A percentile compares a stretch with the other conserved stretches of the same genome.
Conservation (phyloP, 2,888 invertebrate genomes). For the Pollenia labialis region DNA sequence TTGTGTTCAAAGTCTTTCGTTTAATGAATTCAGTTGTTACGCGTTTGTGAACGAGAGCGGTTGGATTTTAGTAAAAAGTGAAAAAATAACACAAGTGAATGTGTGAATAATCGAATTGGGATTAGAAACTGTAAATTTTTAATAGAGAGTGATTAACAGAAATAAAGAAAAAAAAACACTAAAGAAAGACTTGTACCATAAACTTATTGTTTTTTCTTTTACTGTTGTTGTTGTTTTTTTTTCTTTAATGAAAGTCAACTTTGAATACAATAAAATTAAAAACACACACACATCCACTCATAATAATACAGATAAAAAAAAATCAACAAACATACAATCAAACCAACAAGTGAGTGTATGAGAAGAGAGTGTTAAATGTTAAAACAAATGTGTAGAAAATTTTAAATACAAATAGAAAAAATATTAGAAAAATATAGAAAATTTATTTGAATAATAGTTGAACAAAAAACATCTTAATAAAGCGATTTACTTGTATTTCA, state of each 20-base stretch:
- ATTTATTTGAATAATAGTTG: conserved; percentile 10
- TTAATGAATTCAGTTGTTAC: conserved; percentile 76
- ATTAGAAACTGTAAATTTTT: conserved; percentile 67
- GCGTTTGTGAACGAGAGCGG: conserved; percentile 76
- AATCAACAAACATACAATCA: conserved; percentile 25
- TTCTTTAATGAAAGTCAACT: conserved; percentile 55
- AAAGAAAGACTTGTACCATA: conserved; percentile 46
- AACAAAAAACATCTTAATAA: conserved; percentile 28
- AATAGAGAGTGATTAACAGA: conserved; percentile 37
- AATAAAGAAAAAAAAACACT: conserved; percentile 25
- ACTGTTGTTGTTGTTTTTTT: conserved; percentile 3
- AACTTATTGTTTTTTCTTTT: conserved; percentile 42
- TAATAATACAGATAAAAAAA: neutral
- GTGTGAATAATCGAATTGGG: conserved; percentile 53
- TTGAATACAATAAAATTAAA: conserved; percentile 26
- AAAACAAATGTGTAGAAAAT: conserved; percentile 45
- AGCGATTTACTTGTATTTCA: neutral
- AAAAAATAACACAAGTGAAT: conserved; percentile 49
- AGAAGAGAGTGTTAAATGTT: conserved; percentile 49
- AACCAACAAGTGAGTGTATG: conserved; percentile 53
- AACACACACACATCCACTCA: conserved; percentile 1
- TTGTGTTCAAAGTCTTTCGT: conserved; percentile 78
- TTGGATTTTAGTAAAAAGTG: conserved; percentile 73
- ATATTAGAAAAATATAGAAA: conserved; percentile 42
- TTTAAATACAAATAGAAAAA: conserved; percentile 28